phyloP scores from a whole-genome alignment of 1,140 invertebrate species.

The Drosophila mojavensis region DNA sequence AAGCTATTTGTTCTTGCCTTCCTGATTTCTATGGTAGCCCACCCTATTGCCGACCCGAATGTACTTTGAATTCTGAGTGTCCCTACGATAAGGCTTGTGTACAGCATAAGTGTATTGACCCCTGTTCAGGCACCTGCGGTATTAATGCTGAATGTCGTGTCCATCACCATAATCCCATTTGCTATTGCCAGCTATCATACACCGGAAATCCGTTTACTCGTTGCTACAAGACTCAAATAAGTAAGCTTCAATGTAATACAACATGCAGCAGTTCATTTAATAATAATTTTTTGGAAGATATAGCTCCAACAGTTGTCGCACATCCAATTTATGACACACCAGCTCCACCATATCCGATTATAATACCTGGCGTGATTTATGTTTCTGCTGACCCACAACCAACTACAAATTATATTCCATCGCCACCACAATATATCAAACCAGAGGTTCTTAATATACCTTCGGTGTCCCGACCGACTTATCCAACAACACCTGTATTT shows the following conservation, averaged over 20 bases:
- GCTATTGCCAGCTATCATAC: constrained; percentile 90
- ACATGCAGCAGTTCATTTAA: constrained; percentile 1
- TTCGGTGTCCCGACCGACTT: constrained; percentile 24
- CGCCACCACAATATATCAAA: constrained; percentile 49
- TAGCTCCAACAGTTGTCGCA: constrained; percentile 27
- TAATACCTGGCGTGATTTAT: constrained; percentile 56
- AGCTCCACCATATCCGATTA: constrained; percentile 63
- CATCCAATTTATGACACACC: constrained; percentile 60
- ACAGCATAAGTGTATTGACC: constrained; percentile 89
- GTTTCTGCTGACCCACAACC: constrained; percentile 26
- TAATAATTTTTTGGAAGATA: constrained; percentile 9
- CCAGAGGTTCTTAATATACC: constrained; percentile 87
- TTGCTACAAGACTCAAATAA: constrained; percentile 85
- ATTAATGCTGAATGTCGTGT: constrained; percentile 89
- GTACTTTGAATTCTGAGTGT: constrained; percentile 91
- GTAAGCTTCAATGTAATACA: constrained; percentile 53
- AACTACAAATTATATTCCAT: constrained; percentile 4
- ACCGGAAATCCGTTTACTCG: constrained; percentile 88
- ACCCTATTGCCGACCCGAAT: constrained; percentile 91
- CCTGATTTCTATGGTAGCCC: constrained; percentile 89
- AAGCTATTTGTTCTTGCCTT: constrained; percentile 89
- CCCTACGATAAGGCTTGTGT: constrained; percentile 87
- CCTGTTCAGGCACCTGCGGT: constrained; percentile 91
- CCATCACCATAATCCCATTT: constrained; percentile 89
- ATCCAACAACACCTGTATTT: constrained; percentile 58